Evolutionary conservation across 1,140 invertebrate species (phyloP).

Genomic region (Trichogramma pretiosum): DNA sequence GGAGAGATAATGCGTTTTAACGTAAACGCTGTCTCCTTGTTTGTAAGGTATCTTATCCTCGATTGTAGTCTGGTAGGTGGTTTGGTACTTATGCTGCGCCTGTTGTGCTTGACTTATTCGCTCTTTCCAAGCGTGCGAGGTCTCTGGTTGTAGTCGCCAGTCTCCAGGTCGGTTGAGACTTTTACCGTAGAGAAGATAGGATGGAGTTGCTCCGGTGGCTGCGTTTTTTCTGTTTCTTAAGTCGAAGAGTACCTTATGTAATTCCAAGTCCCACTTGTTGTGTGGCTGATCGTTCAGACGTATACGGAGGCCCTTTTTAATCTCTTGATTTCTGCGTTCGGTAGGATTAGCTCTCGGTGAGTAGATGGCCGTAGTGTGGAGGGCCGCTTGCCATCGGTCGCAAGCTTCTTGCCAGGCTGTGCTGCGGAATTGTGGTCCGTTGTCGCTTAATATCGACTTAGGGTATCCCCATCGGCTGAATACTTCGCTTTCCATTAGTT

Average conservation of each 20-base stretch:
- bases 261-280: too few relatives aligned
- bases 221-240: not conserved
- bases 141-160: too few relatives aligned
- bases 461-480: not conserved
- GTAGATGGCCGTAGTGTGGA: too few relatives aligned
- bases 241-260: too few relatives aligned
- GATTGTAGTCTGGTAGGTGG: too few relatives aligned
- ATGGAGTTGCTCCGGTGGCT: not conserved
- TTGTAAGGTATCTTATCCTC: too few relatives aligned
- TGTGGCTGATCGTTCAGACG: too few relatives aligned
- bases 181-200: not conserved
- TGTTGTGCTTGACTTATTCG: not conserved
- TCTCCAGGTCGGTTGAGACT: not conserved
- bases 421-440: too few relatives aligned
- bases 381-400: not conserved
- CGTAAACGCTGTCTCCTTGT: too few relatives aligned
- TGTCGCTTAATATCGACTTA: not conserved
- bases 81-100: not conserved
- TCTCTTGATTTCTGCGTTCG: too few relatives aligned
- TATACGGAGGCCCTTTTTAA: too few relatives aligned
- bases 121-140: not conserved
- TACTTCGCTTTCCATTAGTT: not conserved
- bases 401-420: not conserved
- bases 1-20: not conserved
- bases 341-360: too few relatives aligned